phyloP scores from a whole-genome alignment of 2,888 invertebrate genomes.

The Aethes cnicana region DNA sequence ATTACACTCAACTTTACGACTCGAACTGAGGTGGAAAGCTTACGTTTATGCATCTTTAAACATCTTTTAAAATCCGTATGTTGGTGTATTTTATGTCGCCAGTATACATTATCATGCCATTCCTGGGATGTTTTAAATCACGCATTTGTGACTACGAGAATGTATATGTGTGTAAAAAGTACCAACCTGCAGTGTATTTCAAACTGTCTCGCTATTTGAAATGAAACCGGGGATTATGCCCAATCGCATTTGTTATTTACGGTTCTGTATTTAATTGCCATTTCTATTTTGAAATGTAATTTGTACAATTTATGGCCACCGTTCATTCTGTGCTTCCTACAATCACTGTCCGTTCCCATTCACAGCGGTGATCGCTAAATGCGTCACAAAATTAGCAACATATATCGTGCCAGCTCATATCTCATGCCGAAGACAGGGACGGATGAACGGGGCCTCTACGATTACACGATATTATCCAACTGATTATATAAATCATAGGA shows the following conservation, averaged over 20 bases:
- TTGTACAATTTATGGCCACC: conserved; percentile 60
- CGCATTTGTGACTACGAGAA: neutral
- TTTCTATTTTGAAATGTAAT: conserved; percentile 60
- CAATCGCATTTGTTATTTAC: conserved; percentile 49
- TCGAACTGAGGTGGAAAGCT: conserved; percentile 65
- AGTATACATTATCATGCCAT: conserved; percentile 24
- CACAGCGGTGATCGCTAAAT: conserved; percentile 68
- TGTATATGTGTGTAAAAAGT: too few species aligned
- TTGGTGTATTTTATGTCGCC: conserved; percentile 48
- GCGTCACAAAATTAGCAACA: conserved; percentile 74
- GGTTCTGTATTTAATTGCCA: conserved; percentile 52
- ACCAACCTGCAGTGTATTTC: conserved; percentile 43
- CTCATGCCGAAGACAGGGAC: conserved; percentile 62
- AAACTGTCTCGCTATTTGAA: neutral
- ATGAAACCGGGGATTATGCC: conserved; percentile 38
- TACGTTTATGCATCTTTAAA: conserved; percentile 77
- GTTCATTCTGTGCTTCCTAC: conserved; percentile 52
- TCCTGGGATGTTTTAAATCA: conserved; percentile 4
- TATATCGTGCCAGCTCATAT: conserved; percentile 75
- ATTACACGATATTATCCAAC: conserved; percentile 62
- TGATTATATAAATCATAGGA: conserved; percentile 63
- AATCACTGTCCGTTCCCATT: conserved; percentile 68
- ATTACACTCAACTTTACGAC: conserved; percentile 76
- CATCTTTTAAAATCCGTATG: conserved; percentile 71
- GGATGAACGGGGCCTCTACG: conserved; percentile 62